Evolutionary conservation across 2,888 invertebrate genomes (phyloP), one percentile per base, ranked within the genome.

Genomic region (Nomada fucata): DNA sequence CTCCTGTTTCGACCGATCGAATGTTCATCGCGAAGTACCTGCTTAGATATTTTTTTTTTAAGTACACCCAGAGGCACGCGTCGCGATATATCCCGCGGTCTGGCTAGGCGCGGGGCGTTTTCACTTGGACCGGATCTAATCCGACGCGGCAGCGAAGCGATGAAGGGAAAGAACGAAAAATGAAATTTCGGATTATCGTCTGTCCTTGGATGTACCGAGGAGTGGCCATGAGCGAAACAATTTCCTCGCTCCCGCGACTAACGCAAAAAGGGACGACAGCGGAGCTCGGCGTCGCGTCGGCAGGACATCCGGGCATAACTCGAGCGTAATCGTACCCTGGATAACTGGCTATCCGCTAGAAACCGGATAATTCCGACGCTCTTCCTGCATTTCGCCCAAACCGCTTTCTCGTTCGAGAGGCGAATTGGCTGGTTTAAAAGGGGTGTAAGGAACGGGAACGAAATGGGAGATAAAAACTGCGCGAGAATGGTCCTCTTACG

Each of bases 271-370:
- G 47, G 81, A 74, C 64, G 73, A 75, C 73, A 65, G 44, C 29
- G 36, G 52, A 29, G 76, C 63, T 53, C 78, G 74, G 72, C 78
- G 70, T 82, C 67, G 79, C 36, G 36, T 23, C 57, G 57, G 59
- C 75, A 85, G 85, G 85, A 88, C 73, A 76, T 86, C 82, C 85
- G 80, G 84, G 68, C 84, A 86, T 85, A 86, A 85, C 79, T 82
- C 82, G 82, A 68, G 84, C 79, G 86, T 89, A 90, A 90, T 89
- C 85, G 88, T 78, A 80, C 85, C 82, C 82, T 79, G 88, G 87
- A 87, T 88, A 88, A 89, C 86, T 75, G 84, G 83, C 82, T 84
- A 88, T 86, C 82, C 83, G 86, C 84, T 89, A 83, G 83, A 82
- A 85, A 78, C 85, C 86, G 86, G 86, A 89, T 89, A 90, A 90